A percentile compares a stretch with the other conserved stretches of the same genome.
Conservation (phyloP, 2,797 vertebrate genomes). For the Fistularia commersonii region DNA sequence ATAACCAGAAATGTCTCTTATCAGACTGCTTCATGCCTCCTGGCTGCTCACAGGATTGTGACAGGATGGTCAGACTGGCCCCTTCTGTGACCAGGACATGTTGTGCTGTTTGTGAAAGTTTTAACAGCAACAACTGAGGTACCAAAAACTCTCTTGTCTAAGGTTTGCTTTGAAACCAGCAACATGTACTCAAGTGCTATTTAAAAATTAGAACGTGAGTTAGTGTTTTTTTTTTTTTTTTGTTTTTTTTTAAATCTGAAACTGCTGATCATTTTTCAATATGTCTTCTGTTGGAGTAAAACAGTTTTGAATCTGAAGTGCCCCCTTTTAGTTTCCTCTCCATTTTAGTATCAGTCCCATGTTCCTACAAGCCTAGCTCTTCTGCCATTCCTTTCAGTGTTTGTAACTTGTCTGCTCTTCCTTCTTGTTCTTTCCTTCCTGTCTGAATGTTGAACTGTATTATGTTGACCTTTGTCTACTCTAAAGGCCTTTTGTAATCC, state of each 20-base stretch:
- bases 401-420: slow-evolving; percentile 3
- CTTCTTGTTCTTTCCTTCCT: slow-evolving; percentile 4
- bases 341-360: neutral
- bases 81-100: slow-evolving; percentile 26
- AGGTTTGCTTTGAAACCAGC: slow-evolving; percentile 54
- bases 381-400: slow-evolving; percentile 33
- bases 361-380: neutral
- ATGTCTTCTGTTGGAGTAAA: no score
- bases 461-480: no score
- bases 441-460: neutral
- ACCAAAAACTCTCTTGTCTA: slow-evolving; percentile 47
- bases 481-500: slow-evolving; percentile 2
- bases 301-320: no score
- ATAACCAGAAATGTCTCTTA: slow-evolving; percentile 61
- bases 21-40: slow-evolving; percentile 38
- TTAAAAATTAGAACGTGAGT: slow-evolving; percentile 24
- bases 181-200: slow-evolving; percentile 58
- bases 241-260: slow-evolving; percentile 47
- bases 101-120: slow-evolving; percentile 31
- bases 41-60: slow-evolving; percentile 7
- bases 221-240: no score
- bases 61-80: slow-evolving; percentile 28
- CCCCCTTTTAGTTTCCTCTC: slow-evolving; percentile 2
- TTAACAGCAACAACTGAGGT: slow-evolving; percentile 10
- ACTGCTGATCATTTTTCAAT: no score